phyloP scores from a whole-genome alignment of 30 jellyfish, hydroid and myxozoan genomes.

The Turritopsis dohrnii region DNA sequence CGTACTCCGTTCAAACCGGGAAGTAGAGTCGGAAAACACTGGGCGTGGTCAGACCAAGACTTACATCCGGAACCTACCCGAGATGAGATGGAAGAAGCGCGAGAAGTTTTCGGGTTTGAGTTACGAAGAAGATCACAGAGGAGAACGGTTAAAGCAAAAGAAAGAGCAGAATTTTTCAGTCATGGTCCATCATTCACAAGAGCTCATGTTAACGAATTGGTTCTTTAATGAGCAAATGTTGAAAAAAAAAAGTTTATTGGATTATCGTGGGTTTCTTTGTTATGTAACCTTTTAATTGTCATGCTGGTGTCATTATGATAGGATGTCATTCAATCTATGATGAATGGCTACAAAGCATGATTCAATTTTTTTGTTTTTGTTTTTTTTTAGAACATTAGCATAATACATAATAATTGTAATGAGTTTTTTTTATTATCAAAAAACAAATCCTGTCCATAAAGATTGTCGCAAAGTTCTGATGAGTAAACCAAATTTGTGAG shows the following conservation, averaged over 20 bases:
- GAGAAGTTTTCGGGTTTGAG: conserved; percentile 28
- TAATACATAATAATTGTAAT: neutral
- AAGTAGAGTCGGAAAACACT: conserved; percentile 48
- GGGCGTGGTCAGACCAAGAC: conserved; percentile 93
- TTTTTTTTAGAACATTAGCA: neutral
- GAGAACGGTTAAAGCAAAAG: conserved; percentile 32
- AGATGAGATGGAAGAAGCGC: conserved; percentile 40
- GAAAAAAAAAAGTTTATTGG: too few relatives aligned
- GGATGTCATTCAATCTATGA: neutral
- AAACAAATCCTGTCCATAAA: too few relatives aligned
- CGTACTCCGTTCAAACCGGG: conserved; percentile 97
- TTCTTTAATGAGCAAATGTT: conserved; percentile 3
- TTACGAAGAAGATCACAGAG: conserved; percentile 22
- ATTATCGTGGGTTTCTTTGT: neutral
- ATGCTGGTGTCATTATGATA: neutral
- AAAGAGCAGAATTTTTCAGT: conserved; percentile 29
- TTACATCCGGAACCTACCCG: conserved; percentile 77
- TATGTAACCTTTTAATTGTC: neutral
- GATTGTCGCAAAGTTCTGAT: neutral
- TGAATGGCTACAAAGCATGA: neutral
- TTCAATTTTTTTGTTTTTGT: neutral
- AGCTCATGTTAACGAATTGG: conserved; percentile 28
- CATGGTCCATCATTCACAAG: conserved; percentile 32
- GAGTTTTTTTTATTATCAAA: neutral
- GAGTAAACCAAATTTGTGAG: too few relatives aligned